Base-by-base conservation (phyloP, 2,888 invertebrate genomes). In the Chloroclystis v-ata region DNA sequence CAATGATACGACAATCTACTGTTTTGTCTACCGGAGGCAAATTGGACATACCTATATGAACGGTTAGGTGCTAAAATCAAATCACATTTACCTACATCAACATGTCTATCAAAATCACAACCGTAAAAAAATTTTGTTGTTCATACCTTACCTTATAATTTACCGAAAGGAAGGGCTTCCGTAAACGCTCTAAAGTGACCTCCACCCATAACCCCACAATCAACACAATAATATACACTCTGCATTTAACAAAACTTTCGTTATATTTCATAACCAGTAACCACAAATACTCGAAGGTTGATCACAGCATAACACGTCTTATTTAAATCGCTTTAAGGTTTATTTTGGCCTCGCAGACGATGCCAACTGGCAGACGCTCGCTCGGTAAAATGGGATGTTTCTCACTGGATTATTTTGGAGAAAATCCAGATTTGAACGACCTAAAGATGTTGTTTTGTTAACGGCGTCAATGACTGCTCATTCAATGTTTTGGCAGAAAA, bases 131-230 rank as follows among this genome's bases (percentile, higher is more conserved):
- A n/a, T n/a, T n/a, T n/a, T n/a, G n/a, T n/a, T n/a, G n/a, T n/a
- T n/a, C n/a, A n/a, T n/a, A n/a, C n/a, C n/a, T 26, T 59, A 62
- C 62, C 63, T 66, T 44, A 33, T 48, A 49, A 33, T 52, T 11
- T 6, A 10, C 10, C n/a, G 35, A 24, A 10, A 11, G 10, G 3
- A 20, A 7, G 8, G 45, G 37, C 32, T 48, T 56, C 32, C 30
- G 28, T 9, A 28, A 25, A 20, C 30, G 30, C 20, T 46, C 48
- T 52, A 37, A 50, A 51, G 16, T 56, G 42, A 59, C 57, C 48
- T 72, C 68, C 20, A 62, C 43, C 62, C 62, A 68, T 37, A 65
- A 12, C 4, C 61, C 69, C 3, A 64, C 5, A 37, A 62, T 46
- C 2, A 67, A 20, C 39, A 66, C 46, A 8, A 53, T 28, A 12